Evolutionary conservation across 2,113 vertebrate genomes (phyloP), one percentile per base, ranked within the genome.

Genomic region (Suricata suricatta): DNA sequence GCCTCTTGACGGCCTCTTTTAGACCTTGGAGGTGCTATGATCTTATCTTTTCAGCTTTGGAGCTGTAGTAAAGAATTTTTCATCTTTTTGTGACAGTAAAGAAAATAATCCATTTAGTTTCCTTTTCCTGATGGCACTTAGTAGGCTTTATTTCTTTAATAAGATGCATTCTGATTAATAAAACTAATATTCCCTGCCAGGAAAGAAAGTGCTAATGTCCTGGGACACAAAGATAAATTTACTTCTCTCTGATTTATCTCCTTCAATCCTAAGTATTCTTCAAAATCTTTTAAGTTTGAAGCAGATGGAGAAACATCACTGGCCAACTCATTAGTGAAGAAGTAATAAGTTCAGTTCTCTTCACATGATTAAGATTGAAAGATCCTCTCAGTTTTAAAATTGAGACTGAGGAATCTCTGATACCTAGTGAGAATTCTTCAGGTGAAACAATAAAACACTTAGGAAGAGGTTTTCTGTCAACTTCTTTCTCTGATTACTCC

Each of bases 401-500:
- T 47, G 27, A 5, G 23, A 52, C 13, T 35, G 31, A 2, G 10
- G 21, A 11, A 35, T 63, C n/a, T 72, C 15, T 92, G 57, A 83
- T 27, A 79, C 66, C 16, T 13, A 47, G 8, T 31, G 9, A 68
- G 17, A 7, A 50, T 82, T 82, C 33, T 77, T 29, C 29, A 25
- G 33, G 14, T 50, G 14, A 88, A 79, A 54, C 16, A 86, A 27
- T 44, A 29, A n/a, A 88, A 38, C 8, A 10, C 12, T 64, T 29
- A 25, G 7, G 3, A 16, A 16, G 0, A 19, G 8, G 4, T 29
- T 35, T 1, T 4, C 3, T 71, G 77, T 84, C 14, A 60, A 31
- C 60, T 5, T 2, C 15, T 69, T 86, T 25, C 21, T 52, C 9
- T 4, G 57, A 54, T 15, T 25, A 21, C 0, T 9, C 1, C 5